phyloP scores from a whole-genome alignment of 2,113 vertebrate genomes.

The Ascaphus truei region DNA sequence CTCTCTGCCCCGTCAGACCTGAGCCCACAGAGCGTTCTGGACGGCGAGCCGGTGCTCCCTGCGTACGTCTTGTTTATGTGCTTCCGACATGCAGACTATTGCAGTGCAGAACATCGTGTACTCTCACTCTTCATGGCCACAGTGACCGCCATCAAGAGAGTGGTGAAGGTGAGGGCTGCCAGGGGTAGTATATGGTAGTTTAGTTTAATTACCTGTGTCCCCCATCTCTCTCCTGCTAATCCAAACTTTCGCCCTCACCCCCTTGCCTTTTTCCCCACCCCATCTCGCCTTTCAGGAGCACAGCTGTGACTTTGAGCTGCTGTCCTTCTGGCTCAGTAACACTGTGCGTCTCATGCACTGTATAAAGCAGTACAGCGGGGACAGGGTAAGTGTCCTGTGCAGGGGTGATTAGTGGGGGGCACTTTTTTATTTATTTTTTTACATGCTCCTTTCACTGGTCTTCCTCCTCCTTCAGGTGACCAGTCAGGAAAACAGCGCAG shows the following conservation, averaged over 20 bases:
- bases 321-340: slow-evolving; percentile 70
- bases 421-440: too few species aligned
- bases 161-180: slow-evolving; percentile 60
- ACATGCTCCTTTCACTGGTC: too few species aligned
- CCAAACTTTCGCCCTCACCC: rapidly evolving
- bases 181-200: too few species aligned
- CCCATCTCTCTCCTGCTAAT: too few species aligned
- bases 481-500: background rate
- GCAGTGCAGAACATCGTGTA: slow-evolving; percentile 42
- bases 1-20: too few species aligned
- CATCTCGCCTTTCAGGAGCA: slow-evolving; percentile 72
- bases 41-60: slow-evolving; percentile 54
- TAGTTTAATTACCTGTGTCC: too few species aligned
- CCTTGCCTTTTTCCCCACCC: background rate
- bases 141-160: slow-evolving; percentile 58
- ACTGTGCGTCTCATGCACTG: slow-evolving; percentile 60
- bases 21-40: slow-evolving; percentile 50
- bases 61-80: slow-evolving; percentile 69
- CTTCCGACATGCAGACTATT: slow-evolving; percentile 57
- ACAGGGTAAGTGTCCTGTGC: slow-evolving; percentile 37
- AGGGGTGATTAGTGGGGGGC: too few species aligned
- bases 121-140: slow-evolving; percentile 48
- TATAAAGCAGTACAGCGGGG: slow-evolving; percentile 57
- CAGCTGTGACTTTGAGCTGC: slow-evolving; percentile 46
- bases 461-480: background rate